phyloP scores from a whole-genome alignment of 2,797 vertebrate genomes.

The Phyllotis vaccarum region DNA sequence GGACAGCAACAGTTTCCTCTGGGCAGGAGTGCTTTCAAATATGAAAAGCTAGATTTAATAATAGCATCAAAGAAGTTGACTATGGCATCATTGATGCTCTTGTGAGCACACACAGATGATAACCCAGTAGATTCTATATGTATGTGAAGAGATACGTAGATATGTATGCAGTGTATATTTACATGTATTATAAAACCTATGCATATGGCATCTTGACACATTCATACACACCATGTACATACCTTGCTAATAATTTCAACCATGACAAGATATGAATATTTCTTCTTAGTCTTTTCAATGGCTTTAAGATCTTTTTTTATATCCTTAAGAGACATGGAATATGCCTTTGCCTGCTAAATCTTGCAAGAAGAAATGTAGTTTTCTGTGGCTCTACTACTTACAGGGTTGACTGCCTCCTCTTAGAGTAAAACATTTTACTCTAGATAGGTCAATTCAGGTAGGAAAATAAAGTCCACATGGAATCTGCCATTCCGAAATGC shows the following conservation, averaged over 20 bases:
- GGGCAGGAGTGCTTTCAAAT: constrained; percentile 12
- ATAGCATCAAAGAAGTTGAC: constrained; percentile 13
- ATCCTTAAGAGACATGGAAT: not conserved
- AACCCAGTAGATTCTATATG: not conserved
- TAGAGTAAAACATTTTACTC: not conserved
- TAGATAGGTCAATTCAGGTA: not conserved
- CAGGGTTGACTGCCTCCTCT: not conserved
- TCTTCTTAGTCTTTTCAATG: not conserved
- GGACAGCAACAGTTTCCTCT: not conserved
- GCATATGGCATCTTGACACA: not conserved
- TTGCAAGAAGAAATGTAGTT: not conserved
- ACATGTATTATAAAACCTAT: not conserved
- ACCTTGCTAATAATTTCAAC: not conserved
- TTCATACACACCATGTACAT: not conserved
- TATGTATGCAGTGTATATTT: not conserved
- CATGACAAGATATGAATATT: not conserved
- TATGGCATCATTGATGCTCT: not conserved
- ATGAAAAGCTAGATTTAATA: constrained; percentile 27
- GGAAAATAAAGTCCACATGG: not conserved
- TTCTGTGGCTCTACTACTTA: not conserved
- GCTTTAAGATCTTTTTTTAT: not conserved
- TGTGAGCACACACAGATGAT: not conserved
- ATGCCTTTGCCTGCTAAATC: not conserved
- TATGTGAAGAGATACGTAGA: not conserved
- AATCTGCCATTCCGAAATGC: not conserved